Base-by-base conservation (phyloP, 2,888 invertebrate species). In the Myopa testacea region DNA sequence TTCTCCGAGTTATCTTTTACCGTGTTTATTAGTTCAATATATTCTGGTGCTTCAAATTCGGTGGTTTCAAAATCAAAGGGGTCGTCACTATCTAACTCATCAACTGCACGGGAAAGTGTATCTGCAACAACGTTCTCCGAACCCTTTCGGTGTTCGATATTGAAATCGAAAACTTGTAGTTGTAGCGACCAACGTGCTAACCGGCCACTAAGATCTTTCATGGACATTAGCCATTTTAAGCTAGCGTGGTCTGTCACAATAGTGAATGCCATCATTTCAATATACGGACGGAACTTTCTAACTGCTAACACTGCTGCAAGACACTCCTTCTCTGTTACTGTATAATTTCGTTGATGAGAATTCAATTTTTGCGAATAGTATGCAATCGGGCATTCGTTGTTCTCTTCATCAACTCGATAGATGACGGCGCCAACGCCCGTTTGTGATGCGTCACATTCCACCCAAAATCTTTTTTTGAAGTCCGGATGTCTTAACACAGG, bases 171-270 rank as follows among this genome's bases (percentile, higher is more conserved):
- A 4, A 45, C 40, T 12, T 77, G 77, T 26, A 79, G 26, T 14
- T 84, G 58, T 7, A 80, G 62, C 2, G 71, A 74, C 78, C 80
- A 86, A 16, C 84, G 55, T 7, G 84, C 84, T 37, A 86, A 69
- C 40, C 83, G 75, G 0, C 83, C 85, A 12, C 78, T 77, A 0
- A 84, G 82, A 38, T 84, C 83, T 63, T 83, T 82, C 72, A 84
- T 79, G 16, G 79, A 80, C 79, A 82, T 78, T 0, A 86, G 78
- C 83, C 84, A 85, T 58, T 81, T 75, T 0, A 86, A 69, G 5
- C 83, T 82, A 16, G 80, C 79, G 52, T 84, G 83, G 77, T 86
- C 85, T 0, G 85, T 82, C 10, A 82, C 37, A 0, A 84, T 79
- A 0, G 38, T 81, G 58, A 84, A 83, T 7, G 78, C 70, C 14